Conservation (phyloP, 2,888 invertebrate species). For the Anorthoa munda region DNA sequence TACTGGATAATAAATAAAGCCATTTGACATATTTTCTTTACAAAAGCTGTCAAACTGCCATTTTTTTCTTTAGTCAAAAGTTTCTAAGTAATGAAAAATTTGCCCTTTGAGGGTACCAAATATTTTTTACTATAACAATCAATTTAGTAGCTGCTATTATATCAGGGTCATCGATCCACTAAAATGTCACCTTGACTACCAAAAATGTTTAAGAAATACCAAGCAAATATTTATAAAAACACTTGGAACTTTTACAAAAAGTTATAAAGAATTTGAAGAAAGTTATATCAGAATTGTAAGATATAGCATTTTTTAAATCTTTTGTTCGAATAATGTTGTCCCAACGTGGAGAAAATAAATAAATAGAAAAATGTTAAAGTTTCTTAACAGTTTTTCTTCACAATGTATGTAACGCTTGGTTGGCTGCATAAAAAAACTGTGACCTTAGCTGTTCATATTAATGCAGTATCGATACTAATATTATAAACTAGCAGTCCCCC, state of each 20-base stretch:
- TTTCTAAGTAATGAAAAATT: neutral
- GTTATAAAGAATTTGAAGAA: neutral
- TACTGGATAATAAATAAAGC: neutral
- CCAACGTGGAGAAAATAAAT: neutral
- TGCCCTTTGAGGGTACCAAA: neutral
- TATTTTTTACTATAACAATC: no score
- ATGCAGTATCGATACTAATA: neutral
- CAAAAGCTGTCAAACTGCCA: neutral
- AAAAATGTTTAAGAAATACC: neutral
- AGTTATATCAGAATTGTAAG: neutral
- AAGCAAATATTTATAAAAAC: constrained; percentile 11
- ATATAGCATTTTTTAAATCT: neutral
- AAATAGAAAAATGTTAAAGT: constrained; percentile 9
- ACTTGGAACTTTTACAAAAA: neutral
- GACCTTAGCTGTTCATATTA: neutral
- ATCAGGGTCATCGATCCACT: no score
- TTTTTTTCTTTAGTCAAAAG: neutral
- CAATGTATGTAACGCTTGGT: constrained; percentile 11
- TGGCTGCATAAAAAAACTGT: neutral
- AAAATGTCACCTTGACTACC: neutral
- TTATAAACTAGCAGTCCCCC: no score
- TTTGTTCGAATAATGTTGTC: neutral
- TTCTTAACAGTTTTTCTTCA: constrained; percentile 1
- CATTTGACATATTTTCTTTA: neutral
- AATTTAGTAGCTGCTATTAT: no score